Percentiles rank a stretch among this genome's conserved stretches.
phyloP scores from a whole-genome alignment of 1,140 invertebrate genomes.

The Conopomorpha cramerella region DNA sequence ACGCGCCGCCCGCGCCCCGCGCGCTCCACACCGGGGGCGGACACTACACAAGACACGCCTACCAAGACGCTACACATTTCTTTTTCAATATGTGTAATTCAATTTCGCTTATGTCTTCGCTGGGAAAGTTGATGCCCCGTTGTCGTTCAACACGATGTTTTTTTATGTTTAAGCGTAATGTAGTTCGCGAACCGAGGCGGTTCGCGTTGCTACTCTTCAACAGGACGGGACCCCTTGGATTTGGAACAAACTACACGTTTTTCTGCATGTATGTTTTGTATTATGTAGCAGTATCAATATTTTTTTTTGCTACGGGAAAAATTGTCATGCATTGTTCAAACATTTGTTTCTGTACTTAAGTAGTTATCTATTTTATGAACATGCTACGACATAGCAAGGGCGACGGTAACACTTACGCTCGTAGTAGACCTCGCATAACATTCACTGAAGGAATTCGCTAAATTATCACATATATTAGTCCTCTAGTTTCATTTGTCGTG shows the following conservation, averaged over 20 bases:
- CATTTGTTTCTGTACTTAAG: too few species aligned
- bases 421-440: conserved; percentile 6
- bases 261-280: conserved; percentile 34
- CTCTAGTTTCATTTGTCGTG: conserved; percentile 58
- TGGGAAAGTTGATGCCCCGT: conserved; percentile 57
- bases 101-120: conserved; percentile 61
- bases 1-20: conserved; percentile 18
- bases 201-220: conserved; percentile 25
- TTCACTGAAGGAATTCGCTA: conserved; percentile 49
- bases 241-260: conserved; percentile 42
- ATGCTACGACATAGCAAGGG: too few species aligned
- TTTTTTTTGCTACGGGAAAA: too few species aligned
- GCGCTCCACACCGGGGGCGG: conserved; percentile 42
- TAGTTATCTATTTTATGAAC: too few species aligned
- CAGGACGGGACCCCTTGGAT: too few species aligned
- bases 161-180: conserved; percentile 60
- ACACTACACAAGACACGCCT: conserved; percentile 50
- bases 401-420: not conserved
- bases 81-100: conserved; percentile 62
- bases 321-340: too few species aligned
- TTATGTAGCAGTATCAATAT: too few species aligned
- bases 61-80: conserved; percentile 59
- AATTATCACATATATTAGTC: conserved; percentile 58
- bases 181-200: conserved; percentile 49
- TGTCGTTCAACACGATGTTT: conserved; percentile 59